Base-by-base conservation (phyloP, 2,113 vertebrate species). In the Ictidomys tridecemlineatus region DNA sequence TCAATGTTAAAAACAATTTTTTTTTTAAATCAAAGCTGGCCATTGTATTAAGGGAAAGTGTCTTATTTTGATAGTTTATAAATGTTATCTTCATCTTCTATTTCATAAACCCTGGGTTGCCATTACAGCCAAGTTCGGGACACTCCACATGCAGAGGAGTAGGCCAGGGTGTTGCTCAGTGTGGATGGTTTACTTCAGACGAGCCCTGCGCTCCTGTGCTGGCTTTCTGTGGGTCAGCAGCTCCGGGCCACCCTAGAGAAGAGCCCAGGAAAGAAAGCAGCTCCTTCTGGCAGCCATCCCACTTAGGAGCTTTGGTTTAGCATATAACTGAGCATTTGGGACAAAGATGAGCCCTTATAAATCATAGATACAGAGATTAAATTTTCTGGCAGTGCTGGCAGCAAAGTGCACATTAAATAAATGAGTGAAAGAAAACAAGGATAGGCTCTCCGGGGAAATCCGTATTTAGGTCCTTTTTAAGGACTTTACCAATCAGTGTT, bases 331-430 rank as follows among this genome's bases (percentile, higher is more conserved):
- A 42, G 87, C 65, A 45, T 95, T 48, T 91, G 93, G 94, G 91
- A 91, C 94, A 95, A 94, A 89, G 95, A 95, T 63, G 91, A 97
- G 86, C 83, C 87, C 76, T 80, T 87, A 42, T 91, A 85, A 93
- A 95, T 9, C 96, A 76, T 2, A 95, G 97, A 90, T 2, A 26
- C 14, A 93, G 90, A 78, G 92, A 93, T 93, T 95, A 98, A 89
- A 74, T 37, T 85, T 87, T 95, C 7, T 34, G 88, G 63, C 8
- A 0, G 14, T 95, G 56, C 61, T 78, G 53, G 10, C 0, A 80
- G 16, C 34, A 70, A 97, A 95, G 69, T 65, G 39, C 96, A 45
- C 93, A 96, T 88, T 91, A 67, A 96, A 95, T 95, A 97, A 95
- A 90, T 51, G 80, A 95, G 58, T 18, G 28, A 39, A 42, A 93